Evolutionary conservation across 2,797 vertebrate species (phyloP).

Genomic region (Capromys pilorides): DNA sequence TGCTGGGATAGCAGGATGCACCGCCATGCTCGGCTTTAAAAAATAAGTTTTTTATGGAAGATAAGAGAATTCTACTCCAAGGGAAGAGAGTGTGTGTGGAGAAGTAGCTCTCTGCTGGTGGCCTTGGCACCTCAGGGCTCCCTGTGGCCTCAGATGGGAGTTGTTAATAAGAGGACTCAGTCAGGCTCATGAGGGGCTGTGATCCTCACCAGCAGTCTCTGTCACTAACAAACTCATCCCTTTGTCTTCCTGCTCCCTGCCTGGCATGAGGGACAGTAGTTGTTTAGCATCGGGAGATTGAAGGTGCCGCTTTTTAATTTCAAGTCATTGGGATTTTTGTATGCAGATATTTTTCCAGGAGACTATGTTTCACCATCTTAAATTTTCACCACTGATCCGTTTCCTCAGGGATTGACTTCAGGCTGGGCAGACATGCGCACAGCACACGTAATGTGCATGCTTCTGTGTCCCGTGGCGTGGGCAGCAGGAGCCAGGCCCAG

Average conservation of each 20-base stretch:
- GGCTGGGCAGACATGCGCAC: background rate
- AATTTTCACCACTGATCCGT: background rate
- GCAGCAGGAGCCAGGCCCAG: too few species aligned
- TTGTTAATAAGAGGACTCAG: background rate
- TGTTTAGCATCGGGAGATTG: background rate
- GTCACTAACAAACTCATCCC: background rate
- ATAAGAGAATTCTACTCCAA: background rate
- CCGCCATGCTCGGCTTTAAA: too few species aligned
- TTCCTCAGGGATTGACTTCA: accelerated
- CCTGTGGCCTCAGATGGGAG: background rate
- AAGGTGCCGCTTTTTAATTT: background rate
- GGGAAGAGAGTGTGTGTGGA: background rate
- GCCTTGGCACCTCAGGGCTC: background rate
- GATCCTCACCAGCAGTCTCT: background rate
- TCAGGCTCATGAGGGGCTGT: background rate
- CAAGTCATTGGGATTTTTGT: background rate
- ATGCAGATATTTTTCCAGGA: background rate
- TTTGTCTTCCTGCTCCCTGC: background rate
- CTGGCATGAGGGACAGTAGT: background rate
- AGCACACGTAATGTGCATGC: background rate
- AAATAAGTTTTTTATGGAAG: background rate
- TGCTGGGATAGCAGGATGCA: too few species aligned
- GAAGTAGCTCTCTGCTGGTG: background rate
- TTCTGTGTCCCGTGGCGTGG: background rate
- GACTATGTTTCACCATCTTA: background rate